Conservation (phyloP, 2,113 vertebrate genomes). For the Petaurus breviceps region DNA sequence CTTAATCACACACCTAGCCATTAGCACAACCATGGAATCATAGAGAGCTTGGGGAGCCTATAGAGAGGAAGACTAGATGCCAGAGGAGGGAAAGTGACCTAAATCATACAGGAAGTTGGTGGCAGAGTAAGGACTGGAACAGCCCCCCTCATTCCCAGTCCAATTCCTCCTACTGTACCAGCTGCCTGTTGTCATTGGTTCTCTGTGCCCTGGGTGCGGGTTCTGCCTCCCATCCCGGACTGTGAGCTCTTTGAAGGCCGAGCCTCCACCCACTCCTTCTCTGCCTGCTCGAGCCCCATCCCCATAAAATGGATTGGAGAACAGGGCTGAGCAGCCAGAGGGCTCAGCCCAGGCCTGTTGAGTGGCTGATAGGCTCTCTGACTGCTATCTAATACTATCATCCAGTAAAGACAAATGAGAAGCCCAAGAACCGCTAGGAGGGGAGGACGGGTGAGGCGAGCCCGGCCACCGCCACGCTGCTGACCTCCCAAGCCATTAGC, state of each 20-base stretch:
- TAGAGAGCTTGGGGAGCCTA: neutral
- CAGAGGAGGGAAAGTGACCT: neutral
- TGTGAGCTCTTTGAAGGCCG: neutral
- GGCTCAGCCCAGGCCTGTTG: neutral
- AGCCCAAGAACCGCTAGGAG: neutral
- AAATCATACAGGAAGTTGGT: neutral
- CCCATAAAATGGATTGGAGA: conserved; percentile 1
- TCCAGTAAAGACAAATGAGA: neutral
- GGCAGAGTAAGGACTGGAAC: neutral
- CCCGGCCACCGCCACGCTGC: neutral
- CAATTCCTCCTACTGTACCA: neutral
- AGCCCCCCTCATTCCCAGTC: neutral
- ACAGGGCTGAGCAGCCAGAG: conserved; percentile 41
- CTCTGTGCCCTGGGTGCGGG: neutral
- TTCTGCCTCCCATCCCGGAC: neutral
- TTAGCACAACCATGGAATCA: neutral
- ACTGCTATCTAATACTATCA: neutral
- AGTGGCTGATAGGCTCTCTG: neutral
- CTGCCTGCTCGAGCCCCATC: no score
- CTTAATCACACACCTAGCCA: neutral
- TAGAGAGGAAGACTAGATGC: neutral
- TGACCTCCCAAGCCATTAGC: neutral
- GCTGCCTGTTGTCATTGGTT: neutral
- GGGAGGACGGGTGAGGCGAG: neutral
- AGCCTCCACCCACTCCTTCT: neutral